phyloP scores from a whole-genome alignment of 2,888 invertebrate genomes.

The Antheraea yamamai region DNA sequence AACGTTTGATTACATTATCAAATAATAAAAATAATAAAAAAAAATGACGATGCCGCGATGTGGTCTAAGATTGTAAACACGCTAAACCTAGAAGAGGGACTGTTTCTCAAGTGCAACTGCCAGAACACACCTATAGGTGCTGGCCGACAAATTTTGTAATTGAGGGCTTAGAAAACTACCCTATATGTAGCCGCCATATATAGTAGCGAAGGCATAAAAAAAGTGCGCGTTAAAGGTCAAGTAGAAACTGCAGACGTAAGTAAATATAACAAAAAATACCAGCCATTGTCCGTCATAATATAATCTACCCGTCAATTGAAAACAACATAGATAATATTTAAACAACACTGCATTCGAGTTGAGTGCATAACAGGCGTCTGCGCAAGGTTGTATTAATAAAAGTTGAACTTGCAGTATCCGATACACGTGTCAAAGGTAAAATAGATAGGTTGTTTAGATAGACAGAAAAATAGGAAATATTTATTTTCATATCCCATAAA shows the following conservation, averaged over 20 bases:
- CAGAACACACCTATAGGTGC: too few species aligned
- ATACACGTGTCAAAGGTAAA: conserved; percentile 26
- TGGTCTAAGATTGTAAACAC: too few species aligned
- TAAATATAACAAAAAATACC: background rate
- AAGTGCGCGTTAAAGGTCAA: background rate
- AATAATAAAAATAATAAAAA: too few species aligned
- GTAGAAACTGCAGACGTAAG: too few species aligned
- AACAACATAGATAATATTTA: background rate
- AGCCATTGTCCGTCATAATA: background rate
- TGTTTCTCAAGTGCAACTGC: too few species aligned
- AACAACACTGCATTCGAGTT: conserved; percentile 21
- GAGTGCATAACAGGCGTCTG: conserved; percentile 16
- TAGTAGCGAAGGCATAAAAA: background rate
- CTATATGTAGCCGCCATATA: too few species aligned
- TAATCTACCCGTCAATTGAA: background rate
- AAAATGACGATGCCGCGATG: too few species aligned
- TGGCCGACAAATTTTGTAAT: too few species aligned
- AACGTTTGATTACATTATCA: too few species aligned
- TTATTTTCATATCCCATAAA: background rate
- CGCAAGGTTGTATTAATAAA: conserved; percentile 42
- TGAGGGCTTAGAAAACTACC: too few species aligned
- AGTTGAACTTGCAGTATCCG: conserved; percentile 42
- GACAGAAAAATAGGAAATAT: background rate
- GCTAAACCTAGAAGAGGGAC: too few species aligned
- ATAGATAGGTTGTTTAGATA: background rate